Evolutionary conservation across 92 coral and sea anemone species (phyloP).

Genomic region (Zoanthus solanderi): DNA sequence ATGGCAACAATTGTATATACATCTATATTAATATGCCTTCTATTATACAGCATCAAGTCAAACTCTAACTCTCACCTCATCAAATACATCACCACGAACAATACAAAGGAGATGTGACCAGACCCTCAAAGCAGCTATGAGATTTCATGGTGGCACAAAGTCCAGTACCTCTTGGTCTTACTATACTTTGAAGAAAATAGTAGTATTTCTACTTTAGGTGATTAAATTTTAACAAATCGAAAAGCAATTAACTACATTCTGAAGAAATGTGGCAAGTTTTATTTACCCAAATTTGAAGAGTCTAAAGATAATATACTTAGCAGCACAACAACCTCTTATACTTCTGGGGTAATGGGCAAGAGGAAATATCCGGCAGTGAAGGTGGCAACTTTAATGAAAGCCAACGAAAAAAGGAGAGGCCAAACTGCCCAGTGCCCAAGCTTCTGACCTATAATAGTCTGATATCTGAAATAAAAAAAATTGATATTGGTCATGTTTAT

Average conservation of each 20-base stretch:
- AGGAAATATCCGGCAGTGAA: conserved; percentile 2
- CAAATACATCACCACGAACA: conserved; percentile 33
- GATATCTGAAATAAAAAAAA: conserved; percentile 36
- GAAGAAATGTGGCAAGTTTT: neutral
- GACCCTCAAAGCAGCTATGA: conserved; percentile 48
- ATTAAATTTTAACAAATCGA: conserved; percentile 35
- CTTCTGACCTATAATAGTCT: conserved; percentile 60
- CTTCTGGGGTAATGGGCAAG: conserved; percentile 44
- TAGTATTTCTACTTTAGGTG: conserved; percentile 40
- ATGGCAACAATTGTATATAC: conserved; percentile 1
- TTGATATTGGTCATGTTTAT: conserved; percentile 65
- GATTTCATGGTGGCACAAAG: conserved; percentile 59
- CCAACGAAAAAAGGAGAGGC: neutral
- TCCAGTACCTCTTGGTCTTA: conserved; percentile 34
- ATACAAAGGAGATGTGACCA: conserved; percentile 22
- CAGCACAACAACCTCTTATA: conserved; percentile 53
- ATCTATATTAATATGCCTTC: conserved; percentile 7
- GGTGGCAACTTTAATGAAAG: neutral
- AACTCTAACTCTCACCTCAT: conserved; percentile 31
- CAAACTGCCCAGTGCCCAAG: conserved; percentile 68
- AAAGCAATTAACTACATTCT: conserved; percentile 40
- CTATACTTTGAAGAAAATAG: conserved; percentile 42
- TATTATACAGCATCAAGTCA: conserved; percentile 20
- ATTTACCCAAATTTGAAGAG: neutral
- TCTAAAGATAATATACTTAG: conserved; percentile 11